Evolutionary conservation across 2,888 invertebrate species (phyloP).

Genomic region (Campoplex nolae): DNA sequence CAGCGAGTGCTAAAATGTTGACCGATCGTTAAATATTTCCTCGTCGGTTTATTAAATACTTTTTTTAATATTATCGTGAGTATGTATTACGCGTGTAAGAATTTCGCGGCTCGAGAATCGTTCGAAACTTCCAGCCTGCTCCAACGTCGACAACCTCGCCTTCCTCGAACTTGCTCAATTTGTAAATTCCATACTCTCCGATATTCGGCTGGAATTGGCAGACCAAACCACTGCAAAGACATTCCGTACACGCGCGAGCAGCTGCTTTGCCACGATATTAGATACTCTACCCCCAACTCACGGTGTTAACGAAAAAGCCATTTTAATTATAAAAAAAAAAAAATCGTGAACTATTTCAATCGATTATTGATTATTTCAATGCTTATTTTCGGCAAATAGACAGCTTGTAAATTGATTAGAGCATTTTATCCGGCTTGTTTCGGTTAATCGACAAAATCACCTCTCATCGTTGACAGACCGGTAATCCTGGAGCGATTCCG

Average conservation of each 20-base stretch:
- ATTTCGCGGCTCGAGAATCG: constrained; percentile 88
- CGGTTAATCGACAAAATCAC: constrained; percentile 61
- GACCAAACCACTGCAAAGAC: constrained; percentile 85
- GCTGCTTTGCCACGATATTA: no score
- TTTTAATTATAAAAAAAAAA: no score
- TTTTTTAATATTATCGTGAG: constrained; percentile 25
- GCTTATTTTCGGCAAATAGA: no score
- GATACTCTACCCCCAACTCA: background rate
- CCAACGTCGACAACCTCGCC: constrained; percentile 81
- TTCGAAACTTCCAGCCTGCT: constrained; percentile 86
- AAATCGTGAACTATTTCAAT: no score
- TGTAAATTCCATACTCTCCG: constrained; percentile 91
- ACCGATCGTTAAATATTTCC: background rate
- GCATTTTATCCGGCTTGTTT: background rate
- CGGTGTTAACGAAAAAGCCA: no score
- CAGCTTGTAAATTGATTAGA: no score
- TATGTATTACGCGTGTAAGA: constrained; percentile 88
- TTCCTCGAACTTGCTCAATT: constrained; percentile 83
- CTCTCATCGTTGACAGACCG: constrained; percentile 81
- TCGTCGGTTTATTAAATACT: background rate
- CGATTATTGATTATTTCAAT: no score
- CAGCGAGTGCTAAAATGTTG: constrained; percentile 75
- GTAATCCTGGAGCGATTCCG: constrained; percentile 85
- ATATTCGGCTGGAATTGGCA: constrained; percentile 87
- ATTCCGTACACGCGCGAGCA: background rate